A percentile compares a stretch with the other conserved stretches of the same genome.
Conservation (phyloP, 2,797 vertebrate species). For the Podarcis siculus region DNA sequence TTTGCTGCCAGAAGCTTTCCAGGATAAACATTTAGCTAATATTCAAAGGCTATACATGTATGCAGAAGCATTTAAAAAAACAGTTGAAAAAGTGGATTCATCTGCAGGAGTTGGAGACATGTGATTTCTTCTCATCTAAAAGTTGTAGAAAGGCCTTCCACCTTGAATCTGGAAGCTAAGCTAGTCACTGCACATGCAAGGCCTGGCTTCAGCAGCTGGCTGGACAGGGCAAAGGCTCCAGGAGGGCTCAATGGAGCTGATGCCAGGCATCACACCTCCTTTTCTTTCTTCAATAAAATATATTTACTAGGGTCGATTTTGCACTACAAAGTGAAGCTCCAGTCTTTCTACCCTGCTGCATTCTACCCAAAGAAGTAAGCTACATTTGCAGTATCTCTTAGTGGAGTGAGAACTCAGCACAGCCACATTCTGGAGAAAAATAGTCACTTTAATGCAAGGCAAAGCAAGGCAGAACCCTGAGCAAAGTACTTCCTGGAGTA, state of each 20-base stretch:
- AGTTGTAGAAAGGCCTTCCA: background rate
- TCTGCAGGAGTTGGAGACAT: background rate
- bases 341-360: no score
- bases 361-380: no score
- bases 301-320: background rate
- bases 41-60: background rate
- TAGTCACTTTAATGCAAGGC: no score
- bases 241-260: background rate
- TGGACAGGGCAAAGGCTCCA: background rate
- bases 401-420: no score
- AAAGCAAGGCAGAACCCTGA: no score
- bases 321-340: background rate
- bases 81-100: background rate
- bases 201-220: background rate
- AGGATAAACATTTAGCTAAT: conserved; percentile 8
- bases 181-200: background rate
- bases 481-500: no score
- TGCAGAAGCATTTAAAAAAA: background rate
- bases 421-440: no score
- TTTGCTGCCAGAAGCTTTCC: background rate
- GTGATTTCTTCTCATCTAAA: background rate
- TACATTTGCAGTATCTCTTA: no score
- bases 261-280: background rate
- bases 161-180: background rate
- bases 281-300: background rate